Conservation (phyloP, 2,888 invertebrate genomes). For the Cataglyphis cursor region DNA sequence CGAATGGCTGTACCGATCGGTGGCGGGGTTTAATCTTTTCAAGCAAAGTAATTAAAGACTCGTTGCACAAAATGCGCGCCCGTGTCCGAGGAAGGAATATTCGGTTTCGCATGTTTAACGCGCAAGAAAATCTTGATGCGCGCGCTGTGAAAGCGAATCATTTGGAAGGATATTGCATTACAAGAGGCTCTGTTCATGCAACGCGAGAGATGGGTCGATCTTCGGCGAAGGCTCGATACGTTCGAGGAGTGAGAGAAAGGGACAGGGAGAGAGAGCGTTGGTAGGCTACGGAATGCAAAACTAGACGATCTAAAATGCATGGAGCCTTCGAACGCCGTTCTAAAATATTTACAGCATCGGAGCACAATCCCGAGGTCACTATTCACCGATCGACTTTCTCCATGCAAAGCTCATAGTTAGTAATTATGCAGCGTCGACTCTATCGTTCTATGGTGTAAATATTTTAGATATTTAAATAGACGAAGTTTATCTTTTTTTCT, state of each 20-base stretch:
- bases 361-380: constrained; percentile 47
- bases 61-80: constrained; percentile 10
- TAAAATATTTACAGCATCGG: constrained; percentile 43
- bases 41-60: constrained; percentile 48
- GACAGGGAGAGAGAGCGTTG: constrained; percentile 6
- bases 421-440: constrained; percentile 49
- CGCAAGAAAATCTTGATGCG: constrained; percentile 30
- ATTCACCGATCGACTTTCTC: constrained; percentile 51
- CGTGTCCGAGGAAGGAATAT: constrained; percentile 33
- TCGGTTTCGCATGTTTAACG: constrained; percentile 52
- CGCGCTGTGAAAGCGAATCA: constrained; percentile 56
- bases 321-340: constrained; percentile 37
- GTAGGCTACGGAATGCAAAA: constrained; percentile 57
- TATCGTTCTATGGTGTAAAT: constrained; percentile 39
- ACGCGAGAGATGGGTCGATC: constrained; percentile 43
- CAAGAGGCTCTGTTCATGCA: constrained; percentile 42
- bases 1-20: constrained; percentile 34
- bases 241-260: constrained; percentile 4
- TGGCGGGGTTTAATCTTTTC: constrained; percentile 39
- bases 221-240: constrained; percentile 25
- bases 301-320: constrained; percentile 57
- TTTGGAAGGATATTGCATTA: constrained; percentile 58
- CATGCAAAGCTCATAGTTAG: constrained; percentile 44
- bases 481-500: neutral
- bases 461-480: constrained; percentile 26